Conservation (phyloP, 2,113 vertebrate species). For the Alethe castanea region DNA sequence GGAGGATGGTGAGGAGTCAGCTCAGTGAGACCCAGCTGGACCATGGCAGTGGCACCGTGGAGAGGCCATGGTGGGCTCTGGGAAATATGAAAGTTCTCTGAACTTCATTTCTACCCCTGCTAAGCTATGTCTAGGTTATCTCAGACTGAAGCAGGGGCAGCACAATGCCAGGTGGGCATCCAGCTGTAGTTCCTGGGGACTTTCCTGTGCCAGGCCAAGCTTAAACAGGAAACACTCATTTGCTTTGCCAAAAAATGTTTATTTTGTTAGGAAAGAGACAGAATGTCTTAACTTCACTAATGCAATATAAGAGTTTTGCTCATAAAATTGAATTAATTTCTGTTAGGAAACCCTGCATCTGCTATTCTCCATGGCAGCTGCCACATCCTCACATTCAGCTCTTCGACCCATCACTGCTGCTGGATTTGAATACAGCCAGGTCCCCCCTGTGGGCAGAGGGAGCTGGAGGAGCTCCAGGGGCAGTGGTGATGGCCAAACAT, state of each 20-base stretch:
- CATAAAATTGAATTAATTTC: background rate
- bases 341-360: background rate
- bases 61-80: background rate
- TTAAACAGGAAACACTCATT: background rate
- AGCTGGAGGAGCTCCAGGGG: background rate
- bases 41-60: rapidly evolving
- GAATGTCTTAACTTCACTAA: background rate
- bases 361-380: background rate
- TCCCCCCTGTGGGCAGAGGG: background rate
- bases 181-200: background rate
- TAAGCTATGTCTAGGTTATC: background rate
- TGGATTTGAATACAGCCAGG: background rate
- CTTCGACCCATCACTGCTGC: background rate
- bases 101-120: background rate
- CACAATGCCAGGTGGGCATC: background rate
- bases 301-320: background rate
- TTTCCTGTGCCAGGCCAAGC: background rate
- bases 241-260: background rate
- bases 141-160: background rate
- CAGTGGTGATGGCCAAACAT: background rate
- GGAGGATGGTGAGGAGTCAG: background rate
- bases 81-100: background rate
- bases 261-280: background rate
- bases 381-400: background rate
- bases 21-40: background rate